Conservation (phyloP, 2,888 invertebrate species). For the Melinopterus prodromus region DNA sequence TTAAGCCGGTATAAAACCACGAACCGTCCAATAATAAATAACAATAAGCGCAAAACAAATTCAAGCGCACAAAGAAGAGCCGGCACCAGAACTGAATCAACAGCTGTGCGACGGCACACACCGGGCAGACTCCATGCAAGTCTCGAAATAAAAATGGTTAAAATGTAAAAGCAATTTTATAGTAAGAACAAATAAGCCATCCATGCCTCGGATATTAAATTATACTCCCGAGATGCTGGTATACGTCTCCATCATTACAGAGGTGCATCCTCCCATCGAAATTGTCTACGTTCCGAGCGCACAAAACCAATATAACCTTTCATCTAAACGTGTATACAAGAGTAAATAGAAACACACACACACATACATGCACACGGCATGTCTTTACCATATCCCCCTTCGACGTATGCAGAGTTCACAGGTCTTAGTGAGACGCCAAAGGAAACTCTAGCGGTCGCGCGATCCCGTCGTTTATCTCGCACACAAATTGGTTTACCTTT, state of each 20-base stretch:
- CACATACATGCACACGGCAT: background rate
- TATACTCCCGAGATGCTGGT: background rate
- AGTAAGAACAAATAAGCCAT: background rate
- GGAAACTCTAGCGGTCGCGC: constrained; percentile 28
- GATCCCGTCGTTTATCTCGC: constrained; percentile 32
- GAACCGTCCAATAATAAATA: too few species aligned
- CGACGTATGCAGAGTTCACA: background rate
- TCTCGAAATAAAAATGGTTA: constrained; percentile 5
- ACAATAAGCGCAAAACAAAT: background rate
- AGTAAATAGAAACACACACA: background rate
- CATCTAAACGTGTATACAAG: background rate
- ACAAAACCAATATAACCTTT: background rate
- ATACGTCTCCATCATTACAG: background rate
- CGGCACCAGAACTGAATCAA: background rate
- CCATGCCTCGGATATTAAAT: background rate
- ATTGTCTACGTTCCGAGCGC: background rate
- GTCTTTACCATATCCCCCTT: background rate
- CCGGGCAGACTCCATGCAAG: background rate
- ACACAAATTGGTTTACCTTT: constrained; percentile 40
- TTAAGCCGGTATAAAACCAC: too few species aligned
- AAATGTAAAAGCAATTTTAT: background rate
- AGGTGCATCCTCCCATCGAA: background rate
- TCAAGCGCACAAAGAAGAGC: background rate
- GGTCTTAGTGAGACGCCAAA: constrained; percentile 33
- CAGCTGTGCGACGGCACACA: background rate